Evolutionary conservation across 92 coral and sea anemone genomes (phyloP), one percentile per base, ranked within the genome.

Genomic region (Hydrozoanthus gracilis): DNA sequence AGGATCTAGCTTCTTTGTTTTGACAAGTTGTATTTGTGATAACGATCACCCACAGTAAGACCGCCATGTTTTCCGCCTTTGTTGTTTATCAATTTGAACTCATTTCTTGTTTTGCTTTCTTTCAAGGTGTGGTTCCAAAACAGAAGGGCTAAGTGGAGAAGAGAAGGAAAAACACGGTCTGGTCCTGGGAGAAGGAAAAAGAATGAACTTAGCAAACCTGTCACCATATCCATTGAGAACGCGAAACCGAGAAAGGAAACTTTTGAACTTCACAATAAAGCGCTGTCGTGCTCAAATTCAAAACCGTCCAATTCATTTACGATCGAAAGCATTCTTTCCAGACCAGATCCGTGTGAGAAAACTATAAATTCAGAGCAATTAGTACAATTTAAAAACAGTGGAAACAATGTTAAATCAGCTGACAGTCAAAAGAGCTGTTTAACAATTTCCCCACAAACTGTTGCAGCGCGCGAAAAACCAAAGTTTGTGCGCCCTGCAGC

Each of bases 71-170:
- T 27, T 27, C 39, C 39, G 39, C 39, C 39, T 27, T 27, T 27
- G 39, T 74, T 51, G 39, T 27, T 27, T 27, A 27, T 27, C 39
- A 68, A 49, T 62, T 3, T 60, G 11, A 64, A 44, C 27, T 73
- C 11, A 14, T 50, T 61, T 86, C 56, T 44, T 54, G 39, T 54
- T 52, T 62, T 71, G 80, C 20, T 67, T 73, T 51, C 44, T 13
- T 86, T 68, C 20, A 75, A 97, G 99, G 99, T 97, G 45, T 97
- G 99, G 99, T 97, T 97, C 83, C 99, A 95, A 80, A 97, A 97
- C 89, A 82, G 99, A 79, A 86, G 99, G 54, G 98, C 99, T 13
- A 93, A 95, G 82, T 88, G 91, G 90, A 82, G 99, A 79, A 79
- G 99, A 76, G 98, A 97, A 49, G 99, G 95, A 44, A 97, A 97